Evolutionary conservation across 2,888 invertebrate species (phyloP), one percentile per base, ranked within the genome.

Genomic region (Acholoe squamosa): DNA sequence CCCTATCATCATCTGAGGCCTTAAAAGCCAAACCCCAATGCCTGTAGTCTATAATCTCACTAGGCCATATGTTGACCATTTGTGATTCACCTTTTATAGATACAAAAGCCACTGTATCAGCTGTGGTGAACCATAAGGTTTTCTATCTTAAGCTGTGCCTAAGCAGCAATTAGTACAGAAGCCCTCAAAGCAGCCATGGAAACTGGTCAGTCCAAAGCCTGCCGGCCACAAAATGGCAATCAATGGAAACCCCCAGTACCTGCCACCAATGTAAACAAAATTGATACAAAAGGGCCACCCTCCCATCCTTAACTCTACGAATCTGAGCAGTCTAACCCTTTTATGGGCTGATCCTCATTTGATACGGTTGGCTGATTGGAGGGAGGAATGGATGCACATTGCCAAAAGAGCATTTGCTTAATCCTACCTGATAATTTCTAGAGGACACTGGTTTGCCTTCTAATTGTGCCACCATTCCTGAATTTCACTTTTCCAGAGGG

Each of bases 201-300:
- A 61, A 19, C 61, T 61, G n/a, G 19, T 3, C 61, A 3, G 19
- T n/a, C 7, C 61, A 61, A n/a, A 3, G 61, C 61, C 61, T 61
- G 61, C 22, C 14, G 61, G 61, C 61, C 19, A 61, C 61, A 61
- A 61, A 61, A 61, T 61, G 61, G 61, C 14, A n/a, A 7, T 61
- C 61, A 61, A 61, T 61, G 61, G 61, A 61, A 19, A n/a, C 5
- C n/a, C 61, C 61, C 61, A 43, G 61, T 61, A 61, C 19, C 61
- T 14, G 71, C 16, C n/a, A 71, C 71, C 31, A 71, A 28, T 25
- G 71, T 28, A 71, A 28, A 71, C 71, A 71, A 1, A 16, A 25
- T 28, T 71, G 71, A 10, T 43, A 71, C 71, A 71, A 71, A 71
- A 71, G 71, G 28, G 16, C 71, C 25, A 28, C 71, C 71, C 71